Evolutionary conservation across 2,888 invertebrate species (phyloP), one percentile per base, ranked within the genome.

Genomic region (Sialis fuliginosa): DNA sequence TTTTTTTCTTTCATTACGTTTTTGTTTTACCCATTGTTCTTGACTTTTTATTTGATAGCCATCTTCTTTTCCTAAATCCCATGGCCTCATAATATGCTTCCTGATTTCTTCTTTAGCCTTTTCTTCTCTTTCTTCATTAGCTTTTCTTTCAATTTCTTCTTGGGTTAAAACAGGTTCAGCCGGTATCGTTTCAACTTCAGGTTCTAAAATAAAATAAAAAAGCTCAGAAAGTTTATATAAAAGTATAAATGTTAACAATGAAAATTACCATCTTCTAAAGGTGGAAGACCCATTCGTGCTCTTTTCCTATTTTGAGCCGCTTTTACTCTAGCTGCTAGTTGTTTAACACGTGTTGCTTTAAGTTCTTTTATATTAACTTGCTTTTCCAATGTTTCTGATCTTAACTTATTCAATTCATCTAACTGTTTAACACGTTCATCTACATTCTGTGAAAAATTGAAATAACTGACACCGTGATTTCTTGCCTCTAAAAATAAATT

Each of bases 401-500:
- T 72, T 32, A 81, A 63, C 52, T 78, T 77, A 44, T 75, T 70
- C 47, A 96, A 67, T 54, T 80, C 80, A 45, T 79, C 78, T 70
- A 91, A 86, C 63, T 96, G 91, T 55, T 79, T 75, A 1, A 71
- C 68, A 53, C 95, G 77, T 56, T 80, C 76, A 2, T 72, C 71
- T 55, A 90, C 89, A 56, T 93, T 86, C 41, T 82, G 84, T 9
- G 92, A 88, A 63, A 96, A 93, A 22, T 81, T 77, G 65, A 82
- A 95, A 66, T 89, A 96, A 5, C 88, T 89, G 12, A 90, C 90
- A 58, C 95, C 96, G 60, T 95, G 93, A 8, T 81, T 75, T 50
- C 95, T 74, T 0, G 92, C 88, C 77, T 96, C 95, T 80, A 63
- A 22, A 63, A 60, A 53, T 50, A 49, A 50, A n/a, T n/a, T n/a